Evolutionary conservation across 2,797 vertebrate species (phyloP).

Genomic region (Propithecus deckenii): DNA sequence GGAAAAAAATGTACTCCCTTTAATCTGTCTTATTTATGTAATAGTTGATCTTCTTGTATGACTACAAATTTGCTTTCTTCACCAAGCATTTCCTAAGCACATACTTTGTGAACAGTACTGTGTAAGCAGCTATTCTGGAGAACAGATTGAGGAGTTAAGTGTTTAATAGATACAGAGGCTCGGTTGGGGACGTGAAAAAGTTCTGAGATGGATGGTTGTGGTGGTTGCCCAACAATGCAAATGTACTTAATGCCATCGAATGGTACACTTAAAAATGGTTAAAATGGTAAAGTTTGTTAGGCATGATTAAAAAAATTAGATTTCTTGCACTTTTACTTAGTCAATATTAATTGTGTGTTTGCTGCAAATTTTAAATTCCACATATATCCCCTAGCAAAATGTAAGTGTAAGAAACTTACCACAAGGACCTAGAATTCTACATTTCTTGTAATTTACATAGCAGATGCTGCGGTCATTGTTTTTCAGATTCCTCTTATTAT

Average conservation of each 20-base stretch:
- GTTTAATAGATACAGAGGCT: neutral
- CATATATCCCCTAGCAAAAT: neutral
- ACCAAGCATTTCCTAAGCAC: neutral
- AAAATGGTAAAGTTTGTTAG: neutral
- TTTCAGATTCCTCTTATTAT: neutral
- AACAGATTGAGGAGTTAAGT: neutral
- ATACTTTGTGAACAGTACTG: neutral
- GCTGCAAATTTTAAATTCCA: neutral
- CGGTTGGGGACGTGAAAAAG: neutral
- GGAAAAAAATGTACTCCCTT: slow-evolving; percentile 40
- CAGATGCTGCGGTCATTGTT: neutral
- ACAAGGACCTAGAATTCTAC: neutral
- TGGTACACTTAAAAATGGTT: neutral
- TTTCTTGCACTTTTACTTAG: neutral
- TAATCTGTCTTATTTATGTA: slow-evolving; percentile 48
- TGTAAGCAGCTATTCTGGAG: neutral
- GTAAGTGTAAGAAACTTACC: neutral
- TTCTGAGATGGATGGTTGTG: neutral
- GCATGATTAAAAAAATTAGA: neutral
- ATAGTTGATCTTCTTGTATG: neutral
- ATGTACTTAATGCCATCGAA: neutral
- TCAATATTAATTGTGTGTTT: neutral
- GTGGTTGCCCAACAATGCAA: neutral
- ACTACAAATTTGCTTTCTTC: slow-evolving; percentile 39
- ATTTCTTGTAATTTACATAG: neutral